Percentiles rank a stretch among this genome's conserved stretches.
Conservation (phyloP, 1,140 invertebrate species). For the Lepidurus arcticus region DNA sequence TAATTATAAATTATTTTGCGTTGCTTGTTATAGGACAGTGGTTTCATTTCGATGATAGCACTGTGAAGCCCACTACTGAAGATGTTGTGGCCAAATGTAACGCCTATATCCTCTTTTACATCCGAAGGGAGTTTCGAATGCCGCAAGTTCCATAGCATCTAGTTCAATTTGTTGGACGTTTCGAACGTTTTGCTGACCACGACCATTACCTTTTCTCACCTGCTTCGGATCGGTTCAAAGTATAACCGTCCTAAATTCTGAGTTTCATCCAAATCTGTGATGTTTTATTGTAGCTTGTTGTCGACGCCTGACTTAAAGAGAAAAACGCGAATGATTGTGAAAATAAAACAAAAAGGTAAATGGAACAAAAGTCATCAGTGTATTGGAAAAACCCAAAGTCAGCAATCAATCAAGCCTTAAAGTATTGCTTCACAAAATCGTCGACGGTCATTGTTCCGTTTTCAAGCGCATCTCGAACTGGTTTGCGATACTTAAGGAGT, state of each 20-base stretch:
- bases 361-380: background rate
- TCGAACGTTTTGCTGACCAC: conserved; percentile 40
- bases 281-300: background rate
- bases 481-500: background rate
- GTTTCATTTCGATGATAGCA: conserved; percentile 84
- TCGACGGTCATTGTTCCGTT: background rate
- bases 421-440: background rate
- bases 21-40: conserved; percentile 54
- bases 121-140: conserved; percentile 56
- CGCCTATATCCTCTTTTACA: conserved; percentile 81
- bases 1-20: conserved; percentile 31
- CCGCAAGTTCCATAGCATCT: conserved; percentile 32
- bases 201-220: conserved; percentile 34
- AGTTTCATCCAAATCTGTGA: conserved; percentile 7
- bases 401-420: background rate
- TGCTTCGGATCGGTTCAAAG: background rate
- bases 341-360: background rate
- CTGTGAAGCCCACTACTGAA: conserved; percentile 64
- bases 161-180: conserved; percentile 39
- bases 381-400: background rate
- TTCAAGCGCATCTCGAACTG: background rate
- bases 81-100: conserved; percentile 69
- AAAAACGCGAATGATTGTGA: background rate
- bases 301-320: background rate
- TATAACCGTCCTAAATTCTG: background rate